These are phyloP conservation scores for Ia io DNA, from an alignment of 2,113 vertebrate species.

Conservation along the genomic window DNA sequence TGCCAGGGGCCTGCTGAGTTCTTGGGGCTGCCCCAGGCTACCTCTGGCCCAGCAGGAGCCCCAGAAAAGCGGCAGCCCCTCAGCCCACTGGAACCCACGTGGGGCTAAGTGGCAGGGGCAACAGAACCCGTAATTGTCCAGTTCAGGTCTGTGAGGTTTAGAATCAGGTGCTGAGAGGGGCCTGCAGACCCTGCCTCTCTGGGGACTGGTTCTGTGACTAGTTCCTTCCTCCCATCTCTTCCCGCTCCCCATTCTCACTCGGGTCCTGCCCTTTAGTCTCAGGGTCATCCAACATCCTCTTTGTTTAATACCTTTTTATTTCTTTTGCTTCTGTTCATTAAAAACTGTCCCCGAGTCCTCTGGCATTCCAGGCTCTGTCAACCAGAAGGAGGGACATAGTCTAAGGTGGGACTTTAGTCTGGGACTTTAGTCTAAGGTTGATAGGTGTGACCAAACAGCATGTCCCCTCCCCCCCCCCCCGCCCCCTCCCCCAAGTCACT, in stretches of 20 bases:
- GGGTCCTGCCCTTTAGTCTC: background rate
- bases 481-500: rapidly evolving
- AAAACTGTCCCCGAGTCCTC: background rate
- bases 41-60: background rate
- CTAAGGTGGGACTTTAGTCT: no score
- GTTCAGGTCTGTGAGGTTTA: background rate
- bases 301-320: background rate
- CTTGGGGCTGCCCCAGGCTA: background rate
- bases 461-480: no score
- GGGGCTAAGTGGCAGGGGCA: background rate
- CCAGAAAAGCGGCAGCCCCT: background rate
- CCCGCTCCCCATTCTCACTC: background rate
- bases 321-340: background rate
- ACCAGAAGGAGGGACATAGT: background rate
- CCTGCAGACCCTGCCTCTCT: background rate
- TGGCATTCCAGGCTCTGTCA: background rate
- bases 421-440: background rate
- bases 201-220: background rate
- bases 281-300: background rate
- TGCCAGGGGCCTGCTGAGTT: background rate
- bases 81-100: no score
- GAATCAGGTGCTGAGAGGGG: background rate
- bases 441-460: background rate
- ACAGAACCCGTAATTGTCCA: background rate
- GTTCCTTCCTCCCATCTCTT: background rate